phyloP scores from a whole-genome alignment of 2,113 vertebrate species.

The Bubalus kerabau region DNA sequence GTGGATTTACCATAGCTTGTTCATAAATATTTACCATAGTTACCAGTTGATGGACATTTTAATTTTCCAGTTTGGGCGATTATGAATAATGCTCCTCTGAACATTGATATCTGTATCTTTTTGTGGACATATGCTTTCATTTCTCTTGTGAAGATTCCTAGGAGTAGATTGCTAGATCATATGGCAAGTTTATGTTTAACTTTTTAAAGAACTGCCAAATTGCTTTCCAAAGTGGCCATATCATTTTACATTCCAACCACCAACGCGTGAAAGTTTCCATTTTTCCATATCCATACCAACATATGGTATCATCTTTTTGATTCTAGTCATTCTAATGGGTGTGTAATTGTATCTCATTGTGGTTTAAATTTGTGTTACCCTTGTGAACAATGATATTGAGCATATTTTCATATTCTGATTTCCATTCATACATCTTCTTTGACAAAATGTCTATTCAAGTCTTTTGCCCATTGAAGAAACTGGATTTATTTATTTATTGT shows the following conservation, averaged over 20 bases:
- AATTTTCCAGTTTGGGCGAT: not conserved
- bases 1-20: not conserved
- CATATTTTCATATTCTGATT: constrained; percentile 13
- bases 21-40: not conserved
- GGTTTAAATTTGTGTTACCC: not conserved
- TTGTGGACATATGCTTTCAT: not conserved
- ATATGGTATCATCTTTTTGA: not conserved
- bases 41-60: not conserved
- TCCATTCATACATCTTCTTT: not conserved
- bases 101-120: not conserved
- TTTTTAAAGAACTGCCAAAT: constrained; percentile 13
- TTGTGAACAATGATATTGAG: not conserved
- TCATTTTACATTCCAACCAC: not conserved
- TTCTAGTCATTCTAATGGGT: not conserved
- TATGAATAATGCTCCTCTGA: not conserved
- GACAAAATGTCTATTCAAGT: not conserved
- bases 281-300: not conserved
- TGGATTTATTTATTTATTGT: not conserved
- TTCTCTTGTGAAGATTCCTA: constrained; percentile 1
- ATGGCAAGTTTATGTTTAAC: not conserved
- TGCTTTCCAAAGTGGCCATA: not conserved
- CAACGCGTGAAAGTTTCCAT: not conserved
- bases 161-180: not conserved
- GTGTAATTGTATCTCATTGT: not conserved
- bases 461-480: not conserved